Evolutionary conservation across 2,888 invertebrate genomes (phyloP), one percentile per base, ranked within the genome.

Genomic region (Drepanosiphum platanoidis): DNA sequence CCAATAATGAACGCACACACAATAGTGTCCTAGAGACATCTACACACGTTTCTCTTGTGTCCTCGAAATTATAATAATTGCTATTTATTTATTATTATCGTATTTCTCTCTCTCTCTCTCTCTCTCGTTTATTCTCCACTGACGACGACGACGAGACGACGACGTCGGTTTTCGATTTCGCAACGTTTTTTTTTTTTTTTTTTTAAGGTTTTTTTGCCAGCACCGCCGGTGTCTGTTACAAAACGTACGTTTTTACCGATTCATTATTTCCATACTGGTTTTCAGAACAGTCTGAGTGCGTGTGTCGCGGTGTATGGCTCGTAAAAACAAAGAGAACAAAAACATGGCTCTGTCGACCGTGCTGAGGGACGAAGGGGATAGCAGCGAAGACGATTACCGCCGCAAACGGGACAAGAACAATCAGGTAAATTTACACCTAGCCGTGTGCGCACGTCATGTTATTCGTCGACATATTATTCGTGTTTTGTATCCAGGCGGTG

Each of bases 391-490:
- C 22, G 94, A 94, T 88, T 95, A 95, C 88, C 91, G 95, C 86
- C 92, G 92, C 87, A 92, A 93, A 81, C 91, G 95, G 58, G 95
- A 95, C 88, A 92, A 94, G 88, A 95, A 95, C 90, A 95, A 95
- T 90, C 92, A 94, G 92, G 94, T 94, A 90, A 52, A 27, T n/a
- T n/a, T n/a, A n/a, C n/a, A n/a, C n/a, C n/a, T n/a, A n/a, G 52
- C 15, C 30, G 46, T 58, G 11, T 27, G 0, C 74, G 4, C 36
- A 36, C 8, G 22, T 36, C 36, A 22, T 70, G 8, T 13, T 9
- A 9, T 18, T 42, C n/a, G n/a, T n/a, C n/a, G n/a, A n/a, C n/a
- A n/a, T 27, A 18, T 66, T 32, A n/a, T 68, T 52, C 2, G 15
- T 79, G 9, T 61, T 30, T 58, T n/a, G 3, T 42, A 13, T 82